These are phyloP conservation scores for Ceriagrion tenellum DNA, from an alignment of 2,888 invertebrate genomes.

Conservation along the genomic window DNA sequence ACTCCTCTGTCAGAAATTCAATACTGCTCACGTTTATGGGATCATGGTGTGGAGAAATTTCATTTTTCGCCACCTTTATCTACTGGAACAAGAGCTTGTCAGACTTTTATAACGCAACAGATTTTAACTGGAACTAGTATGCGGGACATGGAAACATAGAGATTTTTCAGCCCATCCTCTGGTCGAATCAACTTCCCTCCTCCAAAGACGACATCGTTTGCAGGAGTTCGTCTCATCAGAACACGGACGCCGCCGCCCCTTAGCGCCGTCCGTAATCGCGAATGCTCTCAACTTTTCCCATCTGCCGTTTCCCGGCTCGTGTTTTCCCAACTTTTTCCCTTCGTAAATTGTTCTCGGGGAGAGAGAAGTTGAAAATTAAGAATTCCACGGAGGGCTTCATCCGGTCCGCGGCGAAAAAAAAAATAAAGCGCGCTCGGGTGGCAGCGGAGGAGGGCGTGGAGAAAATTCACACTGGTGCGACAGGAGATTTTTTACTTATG, in stretches of 20 bases:
- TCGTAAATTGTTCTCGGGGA: neutral
- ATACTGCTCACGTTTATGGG: too few relatives aligned
- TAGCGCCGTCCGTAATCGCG: neutral
- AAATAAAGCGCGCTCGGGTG: neutral
- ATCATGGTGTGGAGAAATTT: too few relatives aligned
- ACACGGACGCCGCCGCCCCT: neutral
- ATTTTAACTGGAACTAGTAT: neutral
- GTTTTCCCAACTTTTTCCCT: neutral
- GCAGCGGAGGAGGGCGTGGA: neutral
- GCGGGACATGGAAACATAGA: neutral
- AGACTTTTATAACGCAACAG: too few relatives aligned
- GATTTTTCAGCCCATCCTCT: neutral
- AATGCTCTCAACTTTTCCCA: neutral
- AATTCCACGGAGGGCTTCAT: constrained; percentile 17
- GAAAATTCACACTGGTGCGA: neutral
- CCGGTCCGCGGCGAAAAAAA: neutral
- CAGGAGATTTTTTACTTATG: constrained; percentile 24
- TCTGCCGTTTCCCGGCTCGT: neutral
- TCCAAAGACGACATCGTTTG: neutral
- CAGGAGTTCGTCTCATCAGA: neutral
- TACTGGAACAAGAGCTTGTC: too few relatives aligned
- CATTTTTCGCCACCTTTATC: too few relatives aligned
- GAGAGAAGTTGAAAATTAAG: constrained; percentile 17
- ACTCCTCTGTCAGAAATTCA: too few relatives aligned
- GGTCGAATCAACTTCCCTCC: neutral